These are phyloP conservation scores for Arctia plantaginis DNA, from an alignment of 2,888 invertebrate species.

Conservation along the genomic window DNA sequence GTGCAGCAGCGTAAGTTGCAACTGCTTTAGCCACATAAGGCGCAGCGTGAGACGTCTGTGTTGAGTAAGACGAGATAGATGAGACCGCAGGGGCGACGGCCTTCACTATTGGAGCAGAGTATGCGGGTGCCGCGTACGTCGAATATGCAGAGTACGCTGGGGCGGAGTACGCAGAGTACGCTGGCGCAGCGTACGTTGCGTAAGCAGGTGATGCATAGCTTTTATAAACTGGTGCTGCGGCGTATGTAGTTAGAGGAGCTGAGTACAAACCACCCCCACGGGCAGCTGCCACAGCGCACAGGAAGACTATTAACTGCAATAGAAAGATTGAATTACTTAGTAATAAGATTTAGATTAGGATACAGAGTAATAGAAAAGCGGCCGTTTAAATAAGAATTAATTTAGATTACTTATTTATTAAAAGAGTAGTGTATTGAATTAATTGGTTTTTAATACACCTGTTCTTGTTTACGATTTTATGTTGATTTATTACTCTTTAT, in stretches of 20 bases:
- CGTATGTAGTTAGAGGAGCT: slow-evolving; percentile 62
- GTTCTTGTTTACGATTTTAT: neutral
- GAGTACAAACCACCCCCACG: slow-evolving; percentile 67
- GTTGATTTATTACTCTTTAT: neutral
- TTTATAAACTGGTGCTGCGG: slow-evolving; percentile 73
- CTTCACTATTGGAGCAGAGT: slow-evolving; percentile 69
- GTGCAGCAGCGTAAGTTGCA: slow-evolving; percentile 56
- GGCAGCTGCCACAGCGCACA: slow-evolving; percentile 85
- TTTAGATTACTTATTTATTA: neutral
- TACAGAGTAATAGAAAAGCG: neutral
- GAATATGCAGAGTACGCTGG: slow-evolving; percentile 56
- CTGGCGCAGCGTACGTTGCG: slow-evolving; percentile 48
- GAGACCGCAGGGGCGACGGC: slow-evolving; percentile 72
- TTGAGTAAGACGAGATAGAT: slow-evolving; percentile 69
- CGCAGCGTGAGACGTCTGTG: slow-evolving; percentile 55
- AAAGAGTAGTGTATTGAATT: neutral
- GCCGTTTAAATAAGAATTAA: neutral
- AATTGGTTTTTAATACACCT: neutral
- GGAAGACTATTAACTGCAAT: slow-evolving; percentile 83
- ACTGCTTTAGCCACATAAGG: slow-evolving; percentile 49
- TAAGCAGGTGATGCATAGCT: slow-evolving; percentile 43
- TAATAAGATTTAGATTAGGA: too few species aligned
- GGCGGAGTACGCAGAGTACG: slow-evolving; percentile 55
- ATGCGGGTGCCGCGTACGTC: slow-evolving; percentile 59
- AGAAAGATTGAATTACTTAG: too few species aligned